These are phyloP conservation scores for Dendrophyllia cribrosa DNA, from an alignment of 64 coral and sea anemone genomes.

Conservation along the genomic window DNA sequence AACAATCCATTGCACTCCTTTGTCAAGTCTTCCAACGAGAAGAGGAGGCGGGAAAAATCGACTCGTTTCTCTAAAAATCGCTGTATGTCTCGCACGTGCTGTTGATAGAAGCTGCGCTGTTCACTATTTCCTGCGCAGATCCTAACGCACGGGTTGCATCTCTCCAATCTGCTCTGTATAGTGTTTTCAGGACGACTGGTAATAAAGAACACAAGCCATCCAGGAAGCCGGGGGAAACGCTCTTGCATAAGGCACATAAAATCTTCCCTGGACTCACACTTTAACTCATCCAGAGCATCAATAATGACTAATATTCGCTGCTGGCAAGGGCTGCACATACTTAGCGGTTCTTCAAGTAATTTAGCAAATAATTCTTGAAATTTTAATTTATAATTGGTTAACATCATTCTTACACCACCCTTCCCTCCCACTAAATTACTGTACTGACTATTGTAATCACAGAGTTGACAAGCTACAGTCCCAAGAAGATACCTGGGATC, in stretches of 20 bases:
- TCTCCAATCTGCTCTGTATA: constrained; percentile 4
- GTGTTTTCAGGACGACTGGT: constrained; percentile 50
- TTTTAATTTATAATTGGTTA: constrained; percentile 42
- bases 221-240: constrained; percentile 20
- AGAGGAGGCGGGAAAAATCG: not conserved
- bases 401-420: not conserved
- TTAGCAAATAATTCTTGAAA: constrained; percentile 55
- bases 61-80: constrained; percentile 7
- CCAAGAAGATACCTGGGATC: constrained; percentile 42
- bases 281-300: constrained; percentile 42
- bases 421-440: constrained; percentile 7
- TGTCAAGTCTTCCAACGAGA: not conserved
- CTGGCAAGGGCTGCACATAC: not conserved
- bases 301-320: constrained; percentile 41
- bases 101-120: constrained; percentile 1
- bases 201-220: constrained; percentile 60
- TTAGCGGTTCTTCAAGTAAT: constrained; percentile 55
- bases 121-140: constrained; percentile 31
- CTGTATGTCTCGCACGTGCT: constrained; percentile 5
- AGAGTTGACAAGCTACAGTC: constrained; percentile 48
- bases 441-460: constrained; percentile 10
- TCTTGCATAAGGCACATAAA: constrained; percentile 41
- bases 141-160: constrained; percentile 32
- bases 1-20: constrained; percentile 19
- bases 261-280: constrained; percentile 42